phyloP scores from a whole-genome alignment of 2,888 invertebrate species.

The Pherbina coryleti region DNA sequence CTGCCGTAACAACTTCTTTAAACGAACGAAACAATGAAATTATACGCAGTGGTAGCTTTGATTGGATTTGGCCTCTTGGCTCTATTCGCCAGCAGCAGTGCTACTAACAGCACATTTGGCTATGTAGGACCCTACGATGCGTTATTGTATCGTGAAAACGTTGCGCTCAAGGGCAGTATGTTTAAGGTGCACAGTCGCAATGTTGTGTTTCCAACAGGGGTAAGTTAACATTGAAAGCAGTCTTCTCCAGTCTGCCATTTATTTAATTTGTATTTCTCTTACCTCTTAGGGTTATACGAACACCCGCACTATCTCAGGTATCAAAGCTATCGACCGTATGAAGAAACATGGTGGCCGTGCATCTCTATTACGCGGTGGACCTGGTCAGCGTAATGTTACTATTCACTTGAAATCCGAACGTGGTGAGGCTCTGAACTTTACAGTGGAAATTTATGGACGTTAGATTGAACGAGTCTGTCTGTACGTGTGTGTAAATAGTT shows the following conservation, averaged over 20 bases:
- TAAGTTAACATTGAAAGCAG: conserved; percentile 16
- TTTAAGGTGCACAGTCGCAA: conserved; percentile 39
- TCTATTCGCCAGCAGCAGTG: conserved; percentile 41
- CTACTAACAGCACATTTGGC: conserved; percentile 51
- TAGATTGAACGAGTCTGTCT: background rate
- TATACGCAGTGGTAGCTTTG: conserved; percentile 33
- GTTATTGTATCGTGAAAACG: conserved; percentile 44
- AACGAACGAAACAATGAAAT: conserved; percentile 24
- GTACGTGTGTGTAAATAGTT: background rate
- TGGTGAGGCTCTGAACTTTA: conserved; percentile 67
- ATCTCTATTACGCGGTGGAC: conserved; percentile 68
- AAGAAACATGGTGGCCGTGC: conserved; percentile 65
- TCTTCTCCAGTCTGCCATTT: background rate
- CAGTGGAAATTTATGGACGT: conserved; percentile 65
- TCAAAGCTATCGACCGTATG: conserved; percentile 49
- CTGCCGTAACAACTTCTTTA: background rate
- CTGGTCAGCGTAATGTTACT: conserved; percentile 66
- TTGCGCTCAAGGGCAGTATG: conserved; percentile 41
- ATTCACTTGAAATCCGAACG: conserved; percentile 70
- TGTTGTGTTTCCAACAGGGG: conserved; percentile 51
- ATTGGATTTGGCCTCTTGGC: conserved; percentile 36
- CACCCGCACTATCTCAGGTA: conserved; percentile 38
- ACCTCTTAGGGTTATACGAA: conserved; percentile 36
- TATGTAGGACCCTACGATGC: conserved; percentile 46
- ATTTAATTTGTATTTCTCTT: background rate